Percentiles rank a stretch among this genome's conserved stretches.
These are phyloP conservation scores for Catharus fuscescens DNA, from an alignment of 2,113 vertebrate genomes.

Conservation along the genomic window DNA sequence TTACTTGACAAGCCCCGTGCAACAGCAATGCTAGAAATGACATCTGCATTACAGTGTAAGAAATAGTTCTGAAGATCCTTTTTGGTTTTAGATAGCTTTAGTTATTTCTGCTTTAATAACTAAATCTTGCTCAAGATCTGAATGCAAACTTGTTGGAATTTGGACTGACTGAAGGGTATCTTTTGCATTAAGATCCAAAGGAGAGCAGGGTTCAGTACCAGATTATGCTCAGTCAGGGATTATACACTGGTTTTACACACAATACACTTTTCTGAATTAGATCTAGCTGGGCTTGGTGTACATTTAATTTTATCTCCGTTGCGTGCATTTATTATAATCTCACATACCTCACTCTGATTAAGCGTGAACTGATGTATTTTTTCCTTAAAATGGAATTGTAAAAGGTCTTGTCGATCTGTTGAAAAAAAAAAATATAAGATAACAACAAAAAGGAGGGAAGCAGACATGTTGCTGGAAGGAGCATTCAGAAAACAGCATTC, in stretches of 20 bases:
- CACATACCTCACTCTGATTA: constrained; percentile 80
- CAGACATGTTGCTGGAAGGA: not conserved
- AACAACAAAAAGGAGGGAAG: not conserved
- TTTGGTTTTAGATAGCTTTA: not conserved
- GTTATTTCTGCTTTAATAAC: not conserved
- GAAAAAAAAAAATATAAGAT: constrained; percentile 59
- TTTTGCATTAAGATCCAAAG: not conserved
- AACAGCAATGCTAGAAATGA: not conserved
- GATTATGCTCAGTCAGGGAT: not conserved
- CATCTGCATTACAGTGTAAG: not conserved
- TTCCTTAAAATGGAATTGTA: constrained; percentile 75
- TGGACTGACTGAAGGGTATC: not conserved
- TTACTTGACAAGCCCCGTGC: not conserved
- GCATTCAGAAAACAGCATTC: not conserved
- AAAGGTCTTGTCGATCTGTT: constrained; percentile 82
- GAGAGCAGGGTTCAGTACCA: not conserved
- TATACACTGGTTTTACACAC: not conserved
- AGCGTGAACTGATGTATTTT: constrained; percentile 74
- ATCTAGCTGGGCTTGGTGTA: not conserved
- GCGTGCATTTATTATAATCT: not conserved
- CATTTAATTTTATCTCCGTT: not conserved
- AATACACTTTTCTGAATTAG: not conserved
- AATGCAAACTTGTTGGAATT: not conserved
- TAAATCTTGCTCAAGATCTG: not conserved
- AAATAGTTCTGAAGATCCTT: not conserved